Evolutionary conservation across 1,140 invertebrate species (phyloP), one percentile per base, ranked within the genome.

Genomic region (Lepidotrigona ventralis): DNA sequence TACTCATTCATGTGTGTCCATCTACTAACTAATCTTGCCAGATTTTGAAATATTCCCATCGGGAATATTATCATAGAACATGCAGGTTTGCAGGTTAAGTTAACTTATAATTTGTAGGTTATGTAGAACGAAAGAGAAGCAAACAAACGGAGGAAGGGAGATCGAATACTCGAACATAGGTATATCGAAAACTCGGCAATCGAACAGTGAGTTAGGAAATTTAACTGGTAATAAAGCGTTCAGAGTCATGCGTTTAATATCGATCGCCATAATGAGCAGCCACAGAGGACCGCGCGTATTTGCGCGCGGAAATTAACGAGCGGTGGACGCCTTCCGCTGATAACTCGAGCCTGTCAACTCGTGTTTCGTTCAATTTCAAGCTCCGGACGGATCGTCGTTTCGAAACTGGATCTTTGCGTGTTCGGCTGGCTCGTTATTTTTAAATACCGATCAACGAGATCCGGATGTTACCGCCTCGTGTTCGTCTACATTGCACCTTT

Each of bases 401-500:
- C 72, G 86, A 85, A 87, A 88, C 33, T 77, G 26, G 86, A 88
- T 84, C 68, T 26, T 39, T 71, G 23, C 29, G 54, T 15, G 46
- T 81, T 82, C 83, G 26, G 64, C 70, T 76, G 39, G 39, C 87
- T 87, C 83, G 79, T 88, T 88, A 88, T 88, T 88, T 88, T 80
- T 85, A 83, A 88, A 88, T 77, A 80, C 56, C 86, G 87, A 88
- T 88, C 83, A 87, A 83, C 86, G 60, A 87, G 79, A 63, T n/a
- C 60, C 53, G 63, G 56, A n/a, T 78, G 76, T 8, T 64, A 15
- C 0, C 3, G 76, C 23, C 29, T 33, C 60, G 66, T 64, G 26
- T 64, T 64, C 64, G n/a, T 11, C 19, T 56, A 78, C 71, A n/a
- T 46, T 26, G 23, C 33, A 15, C 58, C 56, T 17, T 51, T 63